phyloP scores from a whole-genome alignment of 2,113 vertebrate species.

The Enhydra lutris region DNA sequence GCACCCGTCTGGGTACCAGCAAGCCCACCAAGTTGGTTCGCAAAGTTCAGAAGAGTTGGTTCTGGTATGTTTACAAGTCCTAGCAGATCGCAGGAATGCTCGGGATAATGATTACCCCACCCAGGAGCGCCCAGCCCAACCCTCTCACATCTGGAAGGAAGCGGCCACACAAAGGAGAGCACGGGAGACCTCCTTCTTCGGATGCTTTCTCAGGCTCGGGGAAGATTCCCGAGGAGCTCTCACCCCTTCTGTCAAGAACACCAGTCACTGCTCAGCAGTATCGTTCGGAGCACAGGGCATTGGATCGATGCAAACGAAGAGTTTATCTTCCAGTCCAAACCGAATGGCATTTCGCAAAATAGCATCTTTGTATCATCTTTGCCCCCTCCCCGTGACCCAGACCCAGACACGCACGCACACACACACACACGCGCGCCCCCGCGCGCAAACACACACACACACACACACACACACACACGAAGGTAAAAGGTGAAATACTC shows the following conservation, averaged over 20 bases:
- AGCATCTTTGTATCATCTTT: neutral
- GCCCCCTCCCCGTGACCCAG: neutral
- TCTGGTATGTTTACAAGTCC: slow-evolving; percentile 65
- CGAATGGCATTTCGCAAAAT: neutral
- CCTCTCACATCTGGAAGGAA: slow-evolving; percentile 69
- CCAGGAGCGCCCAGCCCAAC: slow-evolving; percentile 65
- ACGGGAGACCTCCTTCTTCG: neutral
- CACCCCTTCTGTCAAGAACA: neutral
- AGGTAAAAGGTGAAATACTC: neutral
- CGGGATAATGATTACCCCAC: slow-evolving; percentile 65
- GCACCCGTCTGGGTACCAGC: neutral
- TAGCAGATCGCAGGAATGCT: slow-evolving; percentile 72
- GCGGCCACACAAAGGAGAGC: slow-evolving; percentile 65
- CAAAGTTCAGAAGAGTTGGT: slow-evolving; percentile 58
- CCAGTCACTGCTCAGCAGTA: neutral
- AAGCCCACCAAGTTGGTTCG: neutral
- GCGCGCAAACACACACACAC: neutral
- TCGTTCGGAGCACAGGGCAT: neutral
- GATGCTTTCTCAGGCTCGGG: neutral
- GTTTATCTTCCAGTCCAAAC: neutral
- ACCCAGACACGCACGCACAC: neutral
- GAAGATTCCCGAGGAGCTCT: neutral
- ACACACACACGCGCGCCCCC: neutral
- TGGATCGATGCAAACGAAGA: neutral
- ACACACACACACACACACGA: neutral